These are phyloP conservation scores for Agriopis marginaria DNA, from an alignment of 2,888 invertebrate species.

Conservation along the genomic window DNA sequence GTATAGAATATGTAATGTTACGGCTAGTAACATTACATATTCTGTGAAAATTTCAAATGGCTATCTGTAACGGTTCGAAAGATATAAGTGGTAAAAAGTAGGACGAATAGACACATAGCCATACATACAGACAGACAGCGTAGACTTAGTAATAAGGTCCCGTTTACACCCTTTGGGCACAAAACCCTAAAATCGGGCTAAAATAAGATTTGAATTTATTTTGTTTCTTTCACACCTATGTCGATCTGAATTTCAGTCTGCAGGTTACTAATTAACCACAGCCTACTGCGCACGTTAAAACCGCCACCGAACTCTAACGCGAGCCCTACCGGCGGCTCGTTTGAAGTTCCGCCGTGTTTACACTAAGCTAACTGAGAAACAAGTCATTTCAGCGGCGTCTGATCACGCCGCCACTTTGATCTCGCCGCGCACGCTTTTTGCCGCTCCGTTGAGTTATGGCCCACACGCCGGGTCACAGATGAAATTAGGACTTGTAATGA, in stretches of 20 bases:
- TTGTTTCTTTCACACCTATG: neutral
- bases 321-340: constrained; percentile 59
- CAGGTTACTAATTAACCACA: constrained; percentile 6
- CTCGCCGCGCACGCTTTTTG: constrained; percentile 72
- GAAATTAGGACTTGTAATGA: constrained; percentile 16
- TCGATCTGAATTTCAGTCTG: constrained; percentile 2
- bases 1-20: no score
- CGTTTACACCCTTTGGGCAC: no score
- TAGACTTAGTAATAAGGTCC: no score
- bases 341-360: constrained; percentile 83
- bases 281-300: constrained; percentile 3
- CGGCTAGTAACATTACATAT: no score
- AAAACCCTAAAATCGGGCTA: no score
- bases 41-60: no score
- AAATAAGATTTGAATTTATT: neutral
- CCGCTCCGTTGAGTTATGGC: constrained; percentile 50
- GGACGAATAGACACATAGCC: no score
- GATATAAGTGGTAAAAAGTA: no score
- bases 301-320: constrained; percentile 19
- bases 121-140: no score
- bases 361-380: constrained; percentile 83
- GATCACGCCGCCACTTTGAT: constrained; percentile 75
- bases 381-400: constrained; percentile 78
- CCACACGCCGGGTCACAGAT: constrained; percentile 45
- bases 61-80: no score